These are phyloP conservation scores for Antennarius maculatus DNA, from an alignment of 2,797 vertebrate genomes.

Conservation along the genomic window DNA sequence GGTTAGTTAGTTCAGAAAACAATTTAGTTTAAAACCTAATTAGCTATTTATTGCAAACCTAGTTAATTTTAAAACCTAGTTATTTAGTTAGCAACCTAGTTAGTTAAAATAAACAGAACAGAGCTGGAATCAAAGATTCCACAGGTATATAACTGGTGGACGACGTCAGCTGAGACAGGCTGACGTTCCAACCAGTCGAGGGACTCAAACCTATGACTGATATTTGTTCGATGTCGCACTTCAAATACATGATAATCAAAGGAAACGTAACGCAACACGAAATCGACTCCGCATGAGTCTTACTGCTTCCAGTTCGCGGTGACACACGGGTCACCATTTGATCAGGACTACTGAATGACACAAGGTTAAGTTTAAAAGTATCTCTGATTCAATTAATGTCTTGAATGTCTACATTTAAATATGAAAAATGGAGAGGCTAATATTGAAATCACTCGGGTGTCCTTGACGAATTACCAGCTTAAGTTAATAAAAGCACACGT, in stretches of 20 bases:
- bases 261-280: conserved; percentile 29
- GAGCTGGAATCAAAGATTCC: conserved; percentile 81
- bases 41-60: too few species aligned
- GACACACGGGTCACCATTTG: background rate
- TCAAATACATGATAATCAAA: conserved; percentile 21
- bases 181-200: conserved; percentile 55
- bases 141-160: conserved; percentile 74
- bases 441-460: too few species aligned
- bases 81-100: too few species aligned
- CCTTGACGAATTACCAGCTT: conserved; percentile 1
- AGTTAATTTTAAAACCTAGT: too few species aligned
- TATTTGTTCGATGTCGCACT: conserved; percentile 49
- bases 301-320: background rate
- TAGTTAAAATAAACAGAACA: conserved; percentile 54
- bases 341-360: background rate
- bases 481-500: background rate
- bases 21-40: too few species aligned
- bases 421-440: background rate
- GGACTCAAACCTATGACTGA: conserved; percentile 30
- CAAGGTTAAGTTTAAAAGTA: background rate
- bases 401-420: background rate
- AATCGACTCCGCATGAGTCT: conserved; percentile 21
- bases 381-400: background rate
- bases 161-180: conserved; percentile 74
- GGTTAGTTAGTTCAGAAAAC: too few species aligned